Percentiles rank a stretch among this genome's conserved stretches.
Conservation (phyloP, 2,888 invertebrate species). For the Caenorhabditis zanzibari region DNA sequence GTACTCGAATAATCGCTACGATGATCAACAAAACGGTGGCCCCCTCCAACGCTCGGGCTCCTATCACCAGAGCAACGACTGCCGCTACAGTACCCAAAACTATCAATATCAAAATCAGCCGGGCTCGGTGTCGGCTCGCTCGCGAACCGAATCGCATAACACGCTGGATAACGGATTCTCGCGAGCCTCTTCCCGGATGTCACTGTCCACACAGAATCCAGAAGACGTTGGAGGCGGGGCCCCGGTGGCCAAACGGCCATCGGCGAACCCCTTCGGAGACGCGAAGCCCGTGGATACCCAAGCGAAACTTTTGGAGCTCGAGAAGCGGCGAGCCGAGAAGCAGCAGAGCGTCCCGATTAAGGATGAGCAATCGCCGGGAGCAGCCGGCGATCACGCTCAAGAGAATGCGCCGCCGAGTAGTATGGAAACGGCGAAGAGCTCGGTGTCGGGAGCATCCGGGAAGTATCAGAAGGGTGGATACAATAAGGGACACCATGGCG, state of each 20-base stretch:
- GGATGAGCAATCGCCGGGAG: slow-evolving; percentile 20
- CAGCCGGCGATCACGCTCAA: slow-evolving; percentile 15
- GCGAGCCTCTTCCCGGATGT: slow-evolving; percentile 54
- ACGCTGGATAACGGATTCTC: slow-evolving; percentile 47
- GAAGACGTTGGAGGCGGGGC: background rate
- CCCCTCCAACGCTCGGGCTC: slow-evolving; percentile 58
- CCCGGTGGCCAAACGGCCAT: slow-evolving; percentile 16
- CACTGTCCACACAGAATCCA: slow-evolving; percentile 24
- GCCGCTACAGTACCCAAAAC: background rate
- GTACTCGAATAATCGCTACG: slow-evolving; percentile 20
- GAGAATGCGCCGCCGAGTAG: slow-evolving; percentile 10
- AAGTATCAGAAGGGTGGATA: background rate
- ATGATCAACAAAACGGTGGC: slow-evolving; percentile 30
- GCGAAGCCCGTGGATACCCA: slow-evolving; percentile 68
- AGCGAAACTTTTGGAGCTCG: slow-evolving; percentile 57
- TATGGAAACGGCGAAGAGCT: slow-evolving; percentile 2
- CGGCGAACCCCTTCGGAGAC: slow-evolving; percentile 66
- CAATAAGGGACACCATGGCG: slow-evolving; percentile 5
- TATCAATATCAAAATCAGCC: slow-evolving; percentile 12
- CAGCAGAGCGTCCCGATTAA: slow-evolving; percentile 28
- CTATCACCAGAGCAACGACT: slow-evolving; percentile 52
- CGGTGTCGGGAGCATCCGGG: slow-evolving; percentile 14
- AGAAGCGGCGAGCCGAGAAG: slow-evolving; percentile 54
- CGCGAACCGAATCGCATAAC: slow-evolving; percentile 60
- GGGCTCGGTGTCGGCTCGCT: slow-evolving; percentile 31